Base-by-base conservation (phyloP, 2,888 invertebrate species). In the Polia nebulosa region DNA sequence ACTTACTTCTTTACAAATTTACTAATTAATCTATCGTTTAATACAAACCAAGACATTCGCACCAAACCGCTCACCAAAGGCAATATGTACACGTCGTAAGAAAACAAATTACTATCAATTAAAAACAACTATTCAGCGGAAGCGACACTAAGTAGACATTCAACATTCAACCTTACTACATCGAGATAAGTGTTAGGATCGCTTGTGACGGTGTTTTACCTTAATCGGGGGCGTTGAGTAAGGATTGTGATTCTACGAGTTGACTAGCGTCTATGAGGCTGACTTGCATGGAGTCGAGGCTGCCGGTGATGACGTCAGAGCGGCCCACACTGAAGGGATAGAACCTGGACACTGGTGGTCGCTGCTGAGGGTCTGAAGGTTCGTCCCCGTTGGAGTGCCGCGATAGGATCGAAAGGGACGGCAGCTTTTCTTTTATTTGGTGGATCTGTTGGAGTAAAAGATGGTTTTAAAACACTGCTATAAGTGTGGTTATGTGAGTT, bases 141-240 rank as follows among this genome's bases (percentile, higher is more conserved):
- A 77, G 68, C 69, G 70, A 66, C 57, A 60, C 56, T 62, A 76
- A 41, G 34, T 68, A 49, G 45, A 76, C 63, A 56, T 57, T 63
- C 60, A 39, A 74, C 47, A 60, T 65, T 69, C 52, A 80, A 49
- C 13, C 51, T 68, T 69, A 67, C 51, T 53, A 41, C 39, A n/a
- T 65, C 3, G 44, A 52, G 41, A 75, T 72, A 83, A 73, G 57
- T 66, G 53, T 74, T 63, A 72, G 25, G 55, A 68, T 82, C 32
- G 73, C 72, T 76, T 76, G 75, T 70, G 67, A 64, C 39, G 22
- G 9, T 57, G 2, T 49, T 27, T 56, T 39, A 49, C 29, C 20
- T 96, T 96, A 97, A 87, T 97, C 97, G 15, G 97, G 97, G 53
- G 97, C 97, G 83, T 97, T 97, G 55, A 97, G 93, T 61, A 97